Percentiles rank a stretch among this genome's conserved stretches.
Evolutionary conservation across 2,113 vertebrate genomes (phyloP).

Genomic region (Austrofundulus limnaeus): DNA sequence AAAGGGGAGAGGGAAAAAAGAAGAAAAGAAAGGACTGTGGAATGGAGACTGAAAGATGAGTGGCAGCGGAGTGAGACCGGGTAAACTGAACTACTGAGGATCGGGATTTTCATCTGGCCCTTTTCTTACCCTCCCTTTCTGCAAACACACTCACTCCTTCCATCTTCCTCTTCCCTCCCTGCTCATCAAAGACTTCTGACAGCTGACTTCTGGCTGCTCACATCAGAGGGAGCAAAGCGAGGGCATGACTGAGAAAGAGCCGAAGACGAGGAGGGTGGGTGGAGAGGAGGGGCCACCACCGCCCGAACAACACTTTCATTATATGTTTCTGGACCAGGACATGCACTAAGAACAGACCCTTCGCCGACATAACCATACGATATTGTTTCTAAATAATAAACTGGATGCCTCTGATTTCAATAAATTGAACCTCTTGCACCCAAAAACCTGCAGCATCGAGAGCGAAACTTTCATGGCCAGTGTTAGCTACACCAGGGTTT

Average conservation of each 20-base stretch:
- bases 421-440: too few relatives aligned
- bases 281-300: conserved; percentile 41
- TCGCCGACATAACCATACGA: too few relatives aligned
- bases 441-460: too few relatives aligned
- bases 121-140: conserved; percentile 29
- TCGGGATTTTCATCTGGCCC: conserved; percentile 61
- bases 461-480: too few relatives aligned
- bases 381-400: neutral
- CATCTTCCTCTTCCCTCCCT: conserved; percentile 15
- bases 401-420: neutral
- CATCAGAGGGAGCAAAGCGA: conserved; percentile 61
- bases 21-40: conserved; percentile 17
- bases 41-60: conserved; percentile 42
- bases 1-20: neutral
- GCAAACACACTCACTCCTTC: conserved; percentile 7
- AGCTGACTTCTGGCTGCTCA: conserved; percentile 75
- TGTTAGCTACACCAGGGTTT: too few relatives aligned
- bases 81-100: conserved; percentile 51
- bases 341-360: neutral
- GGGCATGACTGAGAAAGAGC: conserved; percentile 24
- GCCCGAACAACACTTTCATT: conserved; percentile 63
- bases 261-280: conserved; percentile 1
- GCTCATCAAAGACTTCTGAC: conserved; percentile 75
- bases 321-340: conserved; percentile 42
- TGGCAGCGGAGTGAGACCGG: conserved; percentile 50